Conservation (phyloP, 2,113 vertebrate species). For the Anas platyrhynchos region DNA sequence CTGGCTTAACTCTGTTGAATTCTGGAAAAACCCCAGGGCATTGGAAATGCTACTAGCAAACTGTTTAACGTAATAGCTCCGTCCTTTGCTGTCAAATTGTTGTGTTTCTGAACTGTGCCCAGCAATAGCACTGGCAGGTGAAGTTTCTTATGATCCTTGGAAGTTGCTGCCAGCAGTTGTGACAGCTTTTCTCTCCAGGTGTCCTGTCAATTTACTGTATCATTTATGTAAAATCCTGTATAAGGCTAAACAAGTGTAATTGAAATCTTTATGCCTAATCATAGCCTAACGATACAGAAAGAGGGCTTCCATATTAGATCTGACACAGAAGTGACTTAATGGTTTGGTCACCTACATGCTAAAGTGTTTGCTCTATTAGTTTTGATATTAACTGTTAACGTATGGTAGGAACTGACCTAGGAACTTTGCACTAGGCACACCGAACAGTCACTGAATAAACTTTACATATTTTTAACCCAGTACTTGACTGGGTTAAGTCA, state of each 20-base stretch:
- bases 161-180: not conserved
- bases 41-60: not conserved
- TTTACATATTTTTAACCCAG: not conserved
- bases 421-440: not conserved
- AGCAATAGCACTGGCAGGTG: not conserved
- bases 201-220: not conserved
- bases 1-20: not conserved
- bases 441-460: not conserved
- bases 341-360: not conserved
- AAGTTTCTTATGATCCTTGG: not conserved
- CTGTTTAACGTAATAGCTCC: not conserved
- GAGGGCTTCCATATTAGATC: not conserved
- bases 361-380: not conserved
- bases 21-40: not conserved
- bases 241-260: not conserved
- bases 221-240: not conserved
- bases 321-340: not conserved
- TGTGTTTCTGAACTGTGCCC: not conserved
- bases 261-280: not conserved
- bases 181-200: not conserved
- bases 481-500: not conserved
- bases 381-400: not conserved
- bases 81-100: not conserved
- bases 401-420: not conserved
- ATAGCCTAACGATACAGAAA: not conserved